phyloP scores from a whole-genome alignment of 1,140 invertebrate genomes.

The Potamilus streckersoni region DNA sequence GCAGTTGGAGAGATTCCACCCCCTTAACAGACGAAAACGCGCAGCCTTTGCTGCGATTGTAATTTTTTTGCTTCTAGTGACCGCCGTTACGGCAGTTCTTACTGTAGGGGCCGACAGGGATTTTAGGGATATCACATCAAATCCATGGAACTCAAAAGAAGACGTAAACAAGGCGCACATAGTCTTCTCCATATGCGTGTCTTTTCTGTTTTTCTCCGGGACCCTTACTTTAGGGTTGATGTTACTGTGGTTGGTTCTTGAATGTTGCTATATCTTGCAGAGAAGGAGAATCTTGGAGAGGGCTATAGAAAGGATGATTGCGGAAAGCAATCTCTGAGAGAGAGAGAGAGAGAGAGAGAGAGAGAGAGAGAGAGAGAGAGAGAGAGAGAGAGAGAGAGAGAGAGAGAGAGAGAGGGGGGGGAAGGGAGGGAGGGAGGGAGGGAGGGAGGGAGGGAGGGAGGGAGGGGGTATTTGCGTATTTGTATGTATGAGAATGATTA shows the following conservation, averaged over 20 bases:
- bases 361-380: no score
- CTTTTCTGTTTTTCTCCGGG: constrained; percentile 26
- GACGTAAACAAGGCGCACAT: constrained; percentile 18
- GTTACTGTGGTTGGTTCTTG: constrained; percentile 10
- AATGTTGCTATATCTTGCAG: constrained; percentile 16
- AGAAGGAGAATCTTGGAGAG: constrained; percentile 5
- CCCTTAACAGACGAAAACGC: constrained; percentile 17
- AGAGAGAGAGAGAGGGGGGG: no score
- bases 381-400: no score
- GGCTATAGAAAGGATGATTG: constrained; percentile 1
- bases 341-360: no score
- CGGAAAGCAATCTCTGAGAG: background rate
- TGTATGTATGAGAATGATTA: no score
- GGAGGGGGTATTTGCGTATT: no score
- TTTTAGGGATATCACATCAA: constrained; percentile 11
- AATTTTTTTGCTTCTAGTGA: constrained; percentile 13
- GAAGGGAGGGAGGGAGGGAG: no score
- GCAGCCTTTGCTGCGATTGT: constrained; percentile 13
- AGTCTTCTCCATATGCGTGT: constrained; percentile 24
- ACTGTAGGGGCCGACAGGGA: constrained; percentile 16
- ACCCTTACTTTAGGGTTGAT: constrained; percentile 19
- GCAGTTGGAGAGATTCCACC: constrained; percentile 12
- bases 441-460: no score
- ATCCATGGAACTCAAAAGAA: constrained; percentile 6
- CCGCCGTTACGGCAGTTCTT: constrained; percentile 14